A percentile compares a stretch with the other conserved stretches of the same genome.
Evolutionary conservation across 2,888 invertebrate species (phyloP).

Genomic region (Phania funesta): DNA sequence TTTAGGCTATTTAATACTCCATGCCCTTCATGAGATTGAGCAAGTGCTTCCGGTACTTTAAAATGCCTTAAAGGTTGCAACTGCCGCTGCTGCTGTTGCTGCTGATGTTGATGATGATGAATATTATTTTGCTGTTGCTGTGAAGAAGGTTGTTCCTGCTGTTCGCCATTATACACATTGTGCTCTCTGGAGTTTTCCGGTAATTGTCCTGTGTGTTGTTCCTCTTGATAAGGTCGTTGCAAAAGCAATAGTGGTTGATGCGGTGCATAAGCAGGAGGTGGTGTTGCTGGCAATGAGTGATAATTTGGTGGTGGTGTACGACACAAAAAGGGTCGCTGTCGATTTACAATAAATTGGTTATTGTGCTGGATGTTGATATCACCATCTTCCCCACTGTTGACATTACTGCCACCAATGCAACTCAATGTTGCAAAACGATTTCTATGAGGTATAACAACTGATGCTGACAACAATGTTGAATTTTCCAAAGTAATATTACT

Average conservation of each 20-base stretch:
- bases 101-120: constrained; percentile 22
- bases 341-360: constrained; percentile 67
- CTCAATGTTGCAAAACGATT: constrained; percentile 64
- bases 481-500: constrained; percentile 42
- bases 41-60: constrained; percentile 66
- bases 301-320: constrained; percentile 73
- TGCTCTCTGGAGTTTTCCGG: constrained; percentile 51
- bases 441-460: constrained; percentile 39
- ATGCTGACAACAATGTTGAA: constrained; percentile 57
- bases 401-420: constrained; percentile 61
- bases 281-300: constrained; percentile 75
- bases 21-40: constrained; percentile 40
- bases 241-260: constrained; percentile 53
- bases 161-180: constrained; percentile 65
- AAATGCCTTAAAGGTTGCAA: constrained; percentile 51
- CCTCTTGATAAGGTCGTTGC: constrained; percentile 58
- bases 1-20: constrained; percentile 59
- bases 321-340: constrained; percentile 60
- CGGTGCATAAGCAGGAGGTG: constrained; percentile 77
- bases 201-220: constrained; percentile 70
- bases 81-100: constrained; percentile 27
- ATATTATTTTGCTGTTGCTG: constrained; percentile 32
- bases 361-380: constrained; percentile 36
- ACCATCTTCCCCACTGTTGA: constrained; percentile 44
- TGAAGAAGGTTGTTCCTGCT: constrained; percentile 42